Base-by-base conservation (phyloP, 2,797 vertebrate genomes). In the Danio tinwini region DNA sequence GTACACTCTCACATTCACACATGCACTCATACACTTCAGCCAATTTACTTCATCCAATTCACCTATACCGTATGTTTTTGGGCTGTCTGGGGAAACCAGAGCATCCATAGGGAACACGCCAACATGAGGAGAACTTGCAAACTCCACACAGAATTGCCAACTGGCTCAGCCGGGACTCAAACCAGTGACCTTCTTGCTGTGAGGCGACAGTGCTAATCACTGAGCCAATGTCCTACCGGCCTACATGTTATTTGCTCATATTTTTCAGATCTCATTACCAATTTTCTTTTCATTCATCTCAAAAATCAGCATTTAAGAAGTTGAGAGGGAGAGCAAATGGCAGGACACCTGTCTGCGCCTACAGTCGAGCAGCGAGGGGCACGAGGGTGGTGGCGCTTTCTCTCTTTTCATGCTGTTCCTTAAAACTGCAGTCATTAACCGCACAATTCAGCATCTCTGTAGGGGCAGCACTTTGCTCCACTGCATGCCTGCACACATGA, bases 401-500 rank as follows among this genome's bases (percentile, higher is more conserved):
- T 56, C 39, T 42, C 4, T 68, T 13, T 13, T 56, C 56, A 13
- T 8, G 6, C 59, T 14, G 39, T 72, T 73, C 56, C 71, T 53
- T 45, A 14, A 65, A 72, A 42, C 50, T 6, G 14, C 17, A 68
- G 9, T 83, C 68, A 81, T 81, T 76, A 80, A 73, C 5, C 6
- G 37, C 37, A 59, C 59, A 64, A 63, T 75, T 71, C 71, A 61
- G 47, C 39, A 67, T 69, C 67, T 72, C 82, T 58, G 71, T 59
- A 76, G 78, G 45, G 73, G 59, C 73, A 6, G 9, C 37, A 44
- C 55, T 56, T 5, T 9, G 8, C 55, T 52, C 78, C 16, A 52
- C 76, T 37, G 74, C 39, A 71, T 76, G 47, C 78, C 55, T 73
- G 40, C 50, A 55, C 40, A 77, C 63, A 76, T 53, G 45, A 83